Evolutionary conservation across 2,797 vertebrate genomes (phyloP).

Genomic region (Megalops cyprinoides): DNA sequence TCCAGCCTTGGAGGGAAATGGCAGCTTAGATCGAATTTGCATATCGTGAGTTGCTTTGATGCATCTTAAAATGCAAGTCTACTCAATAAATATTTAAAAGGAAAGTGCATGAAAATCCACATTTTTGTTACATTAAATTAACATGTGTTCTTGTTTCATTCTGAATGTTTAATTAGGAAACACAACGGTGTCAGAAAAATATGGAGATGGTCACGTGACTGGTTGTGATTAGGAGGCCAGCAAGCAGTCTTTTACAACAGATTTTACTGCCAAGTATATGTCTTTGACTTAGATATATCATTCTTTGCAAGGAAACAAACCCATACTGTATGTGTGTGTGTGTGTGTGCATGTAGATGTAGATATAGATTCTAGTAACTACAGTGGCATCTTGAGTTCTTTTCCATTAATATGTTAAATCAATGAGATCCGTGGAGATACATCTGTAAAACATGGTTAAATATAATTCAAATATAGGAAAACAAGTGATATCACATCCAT

Average conservation of each 20-base stretch:
- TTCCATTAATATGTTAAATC: not conserved
- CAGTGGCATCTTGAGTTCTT: not conserved
- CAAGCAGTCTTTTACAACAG: slow-evolving; percentile 61
- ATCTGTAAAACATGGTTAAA: no score
- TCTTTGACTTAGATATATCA: not conserved
- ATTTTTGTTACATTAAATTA: slow-evolving; percentile 88
- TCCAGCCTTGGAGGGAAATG: slow-evolving; percentile 75
- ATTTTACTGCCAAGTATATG: not conserved
- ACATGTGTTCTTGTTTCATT: slow-evolving; percentile 83
- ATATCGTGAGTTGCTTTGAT: slow-evolving; percentile 80
- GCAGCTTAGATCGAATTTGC: slow-evolving; percentile 71
- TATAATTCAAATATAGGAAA: no score
- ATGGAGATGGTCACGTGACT: slow-evolving; percentile 52
- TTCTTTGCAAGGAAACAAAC: not conserved
- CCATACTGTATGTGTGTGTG: not conserved
- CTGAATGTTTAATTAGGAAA: slow-evolving; percentile 78
- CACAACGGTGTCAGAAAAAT: slow-evolving; percentile 66
- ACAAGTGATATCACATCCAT: no score
- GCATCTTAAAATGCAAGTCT: slow-evolving; percentile 79
- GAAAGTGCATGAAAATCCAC: slow-evolving; percentile 82
- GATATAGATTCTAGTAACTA: no score
- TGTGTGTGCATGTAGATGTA: no score
- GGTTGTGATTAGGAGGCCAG: slow-evolving; percentile 65
- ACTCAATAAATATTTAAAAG: slow-evolving; percentile 83
- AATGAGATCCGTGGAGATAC: no score